These are phyloP conservation scores for Procavia capensis DNA, from an alignment of 2,113 vertebrate genomes.

Conservation along the genomic window DNA sequence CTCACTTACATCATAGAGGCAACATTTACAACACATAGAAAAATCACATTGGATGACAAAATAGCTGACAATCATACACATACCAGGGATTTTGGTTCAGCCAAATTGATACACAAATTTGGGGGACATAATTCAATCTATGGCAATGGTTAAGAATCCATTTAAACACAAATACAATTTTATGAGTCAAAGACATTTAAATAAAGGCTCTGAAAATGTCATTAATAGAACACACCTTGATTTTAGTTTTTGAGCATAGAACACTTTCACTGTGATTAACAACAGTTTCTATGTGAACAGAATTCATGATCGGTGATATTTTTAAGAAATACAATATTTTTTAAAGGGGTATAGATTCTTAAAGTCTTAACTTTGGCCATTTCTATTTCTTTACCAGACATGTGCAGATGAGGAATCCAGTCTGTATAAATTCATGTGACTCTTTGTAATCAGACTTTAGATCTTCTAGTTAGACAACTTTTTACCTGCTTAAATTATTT, in stretches of 20 bases:
- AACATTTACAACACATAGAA: too few species aligned
- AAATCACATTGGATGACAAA: too few species aligned
- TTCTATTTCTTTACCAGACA: background rate
- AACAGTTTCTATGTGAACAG: background rate
- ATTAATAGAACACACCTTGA: constrained; percentile 21
- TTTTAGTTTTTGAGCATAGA: constrained; percentile 14
- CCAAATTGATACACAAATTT: too few species aligned
- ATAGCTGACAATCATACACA: too few species aligned
- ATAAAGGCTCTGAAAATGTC: constrained; percentile 34
- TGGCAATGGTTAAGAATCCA: constrained; percentile 9
- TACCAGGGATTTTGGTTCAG: too few species aligned
- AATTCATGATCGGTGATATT: background rate
- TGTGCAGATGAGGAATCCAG: accelerated
- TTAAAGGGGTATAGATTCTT: background rate
- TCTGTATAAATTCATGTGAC: background rate
- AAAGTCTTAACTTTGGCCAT: background rate
- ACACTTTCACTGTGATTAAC: background rate
- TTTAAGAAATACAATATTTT: background rate
- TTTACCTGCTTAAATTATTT: background rate
- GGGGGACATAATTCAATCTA: too few species aligned
- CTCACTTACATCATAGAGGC: too few species aligned
- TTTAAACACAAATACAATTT: constrained; percentile 28
- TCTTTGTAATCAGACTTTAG: background rate
- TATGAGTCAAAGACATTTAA: constrained; percentile 50
- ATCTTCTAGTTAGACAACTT: background rate